phyloP scores from a whole-genome alignment of 2,888 invertebrate species.

The Leptura quadrifasciata region DNA sequence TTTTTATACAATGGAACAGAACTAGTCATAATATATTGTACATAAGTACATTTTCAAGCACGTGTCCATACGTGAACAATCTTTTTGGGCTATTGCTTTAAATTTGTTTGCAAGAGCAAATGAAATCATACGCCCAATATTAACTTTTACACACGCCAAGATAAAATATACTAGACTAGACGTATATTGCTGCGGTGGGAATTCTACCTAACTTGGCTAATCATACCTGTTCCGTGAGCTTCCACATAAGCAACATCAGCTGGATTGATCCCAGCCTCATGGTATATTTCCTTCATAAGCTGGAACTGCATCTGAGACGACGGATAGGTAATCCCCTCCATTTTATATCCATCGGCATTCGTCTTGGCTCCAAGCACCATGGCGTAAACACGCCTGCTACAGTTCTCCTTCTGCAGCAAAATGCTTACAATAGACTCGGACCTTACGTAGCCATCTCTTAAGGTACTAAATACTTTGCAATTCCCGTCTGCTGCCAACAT shows the following conservation, averaged over 20 bases:
- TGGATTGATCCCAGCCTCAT: slow-evolving; percentile 83
- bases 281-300: slow-evolving; percentile 79
- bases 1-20: no score
- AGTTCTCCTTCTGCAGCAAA: slow-evolving; percentile 81
- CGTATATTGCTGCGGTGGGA: no score
- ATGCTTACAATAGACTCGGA: slow-evolving; percentile 85
- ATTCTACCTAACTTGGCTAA: not conserved
- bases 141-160: no score
- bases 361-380: slow-evolving; percentile 68
- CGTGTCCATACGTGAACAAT: no score
- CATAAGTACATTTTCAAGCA: no score
- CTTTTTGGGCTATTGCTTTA: no score
- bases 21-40: no score
- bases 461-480: slow-evolving; percentile 88
- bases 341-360: slow-evolving; percentile 70
- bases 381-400: slow-evolving; percentile 74
- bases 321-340: slow-evolving; percentile 69
- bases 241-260: slow-evolving; percentile 85
- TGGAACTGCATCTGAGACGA: slow-evolving; percentile 76
- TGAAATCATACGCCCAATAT: no score
- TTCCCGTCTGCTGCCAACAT: slow-evolving; percentile 54
- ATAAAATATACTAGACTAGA: no score
- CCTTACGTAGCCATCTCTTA: slow-evolving; percentile 87
- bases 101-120: no score
- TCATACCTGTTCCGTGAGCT: slow-evolving; percentile 86